Evolutionary conservation across 1,140 invertebrate species (phyloP), one percentile per base, ranked within the genome.

Genomic region (Portunus trituberculatus): DNA sequence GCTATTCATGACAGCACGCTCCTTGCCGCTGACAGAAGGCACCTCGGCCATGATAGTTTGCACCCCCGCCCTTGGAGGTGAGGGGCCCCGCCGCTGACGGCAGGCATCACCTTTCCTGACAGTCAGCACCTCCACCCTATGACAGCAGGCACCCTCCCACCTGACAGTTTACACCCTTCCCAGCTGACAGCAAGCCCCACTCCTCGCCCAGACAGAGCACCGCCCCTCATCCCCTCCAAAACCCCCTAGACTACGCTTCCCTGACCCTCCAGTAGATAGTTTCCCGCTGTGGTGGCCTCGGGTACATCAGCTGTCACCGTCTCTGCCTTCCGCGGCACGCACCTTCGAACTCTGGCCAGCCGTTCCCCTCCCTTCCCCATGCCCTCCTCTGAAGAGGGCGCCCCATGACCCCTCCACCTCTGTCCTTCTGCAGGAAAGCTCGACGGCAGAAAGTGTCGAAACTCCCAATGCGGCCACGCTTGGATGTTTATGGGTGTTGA

Each of bases 401-500:
- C 45, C 86, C 86, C 86, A 32, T 88, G 31, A 88, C 86, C 45
- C n/a, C 12, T 29, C 83, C 45, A 88, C 45, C 31, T 88, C 45
- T 88, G 86, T 88, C 86, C 28, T 86, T 86, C 86, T 88, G 31
- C 32, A 88, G 86, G 32, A 88, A 88, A 39, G 31, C 31, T 88
- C 45, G 86, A 45, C 32, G 86, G 86, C 45, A 46, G 46, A 91
- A 91, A 48, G 89, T 91, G 89, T 91, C 45, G 89, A 91, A 91
- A 91, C 32, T 91, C 89, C 52, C 89, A 91, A 32, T 12, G n/a
- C 32, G 89, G 45, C 45, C 89, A 91, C 89, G 89, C 89, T 46
- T 28, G n/a, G 89, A 45, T 91, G 89, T 91, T 91, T 91, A 91
- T 91, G 45, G 45, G 89, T 48, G 89, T 48, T 48, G 32, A 48